Evolutionary conservation across 2,797 vertebrate genomes (phyloP), one percentile per base, ranked within the genome.

Genomic region (Myiotriccus ornatus): DNA sequence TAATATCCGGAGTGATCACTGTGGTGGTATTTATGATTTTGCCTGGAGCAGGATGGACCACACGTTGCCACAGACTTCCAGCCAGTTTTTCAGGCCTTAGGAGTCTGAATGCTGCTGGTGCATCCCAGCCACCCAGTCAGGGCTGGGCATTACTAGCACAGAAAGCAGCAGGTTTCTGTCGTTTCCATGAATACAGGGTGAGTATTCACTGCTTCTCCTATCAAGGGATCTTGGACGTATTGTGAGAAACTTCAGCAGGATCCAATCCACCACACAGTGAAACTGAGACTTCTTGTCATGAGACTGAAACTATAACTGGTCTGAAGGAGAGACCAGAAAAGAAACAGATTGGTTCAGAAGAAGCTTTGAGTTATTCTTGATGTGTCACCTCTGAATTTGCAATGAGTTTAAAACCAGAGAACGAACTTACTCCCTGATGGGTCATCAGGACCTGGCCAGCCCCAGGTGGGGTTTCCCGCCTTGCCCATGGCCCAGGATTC

Each of bases 11-110:
- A 76, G 34, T 0, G 0, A 76, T 86, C 69, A 28, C 83, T 47
- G 53, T 12, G 7, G 15, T 70, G 92, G 60, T 84, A 79, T 93
- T 95, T 93, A 90, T 95, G 88, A 47, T 62, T 87, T 80, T 1
- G 14, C 74, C 90, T 87, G 74, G 27, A 84, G 94, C 80, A 43
- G 60, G 30, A 35, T 10, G 41, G 79, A 86, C 86, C 74, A 60
- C 21, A 6, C 34, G 50, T 73, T 89, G 32, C 67, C 52, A 69
- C 87, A 89, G 74, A 70, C 19, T 93, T 73, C 20, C 74, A 94
- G 74, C 74, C 85, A 94, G 83, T 94, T 96, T 96, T 95, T 94
- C 83, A 91, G 63, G 90, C 88, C 83, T 69, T 73, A 20, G 32
- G 63, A 91, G 21, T 34, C 49, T 53, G 64, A 74, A 52, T 15